These are phyloP conservation scores for Potamilus streckersoni DNA, from an alignment of 1,140 invertebrate species.

Conservation along the genomic window DNA sequence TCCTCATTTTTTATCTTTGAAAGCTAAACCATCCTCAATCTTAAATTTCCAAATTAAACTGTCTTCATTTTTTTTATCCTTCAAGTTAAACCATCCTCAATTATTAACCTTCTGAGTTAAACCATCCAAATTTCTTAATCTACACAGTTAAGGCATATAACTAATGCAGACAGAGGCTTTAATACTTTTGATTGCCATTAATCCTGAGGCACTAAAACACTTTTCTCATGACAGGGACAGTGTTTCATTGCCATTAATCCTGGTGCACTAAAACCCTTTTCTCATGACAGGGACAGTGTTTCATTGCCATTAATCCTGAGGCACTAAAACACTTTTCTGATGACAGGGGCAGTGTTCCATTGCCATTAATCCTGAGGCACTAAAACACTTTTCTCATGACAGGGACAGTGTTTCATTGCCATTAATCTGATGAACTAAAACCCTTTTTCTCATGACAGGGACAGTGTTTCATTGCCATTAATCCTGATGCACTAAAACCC, in stretches of 20 bases:
- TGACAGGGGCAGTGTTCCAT: slow-evolving; percentile 88
- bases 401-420: slow-evolving; percentile 90
- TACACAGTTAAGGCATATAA: too few species aligned
- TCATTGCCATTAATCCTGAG: slow-evolving; percentile 87
- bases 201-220: slow-evolving; percentile 80
- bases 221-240: slow-evolving; percentile 76
- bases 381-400: slow-evolving; percentile 62
- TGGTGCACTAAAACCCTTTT: slow-evolving; percentile 66
- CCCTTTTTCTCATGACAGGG: slow-evolving; percentile 71
- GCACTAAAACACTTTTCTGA: slow-evolving; percentile 61
- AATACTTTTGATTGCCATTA: slow-evolving; percentile 81
- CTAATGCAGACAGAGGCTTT: too few species aligned
- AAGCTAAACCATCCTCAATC: too few species aligned
- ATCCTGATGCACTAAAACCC: slow-evolving; percentile 81
- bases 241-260: slow-evolving; percentile 93
- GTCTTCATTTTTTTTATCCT: too few species aligned
- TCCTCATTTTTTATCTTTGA: too few species aligned
- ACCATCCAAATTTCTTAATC: too few species aligned
- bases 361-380: slow-evolving; percentile 83
- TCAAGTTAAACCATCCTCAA: too few species aligned
- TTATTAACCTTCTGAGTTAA: too few species aligned
- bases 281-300: slow-evolving; percentile 82
- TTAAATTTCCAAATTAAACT: too few species aligned
- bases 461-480: slow-evolving; percentile 90
- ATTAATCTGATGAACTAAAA: slow-evolving; percentile 84